Evolutionary conservation across 2,797 vertebrate genomes (phyloP), one percentile per base, ranked within the genome.

Genomic region (Pygocentrus nattereri): DNA sequence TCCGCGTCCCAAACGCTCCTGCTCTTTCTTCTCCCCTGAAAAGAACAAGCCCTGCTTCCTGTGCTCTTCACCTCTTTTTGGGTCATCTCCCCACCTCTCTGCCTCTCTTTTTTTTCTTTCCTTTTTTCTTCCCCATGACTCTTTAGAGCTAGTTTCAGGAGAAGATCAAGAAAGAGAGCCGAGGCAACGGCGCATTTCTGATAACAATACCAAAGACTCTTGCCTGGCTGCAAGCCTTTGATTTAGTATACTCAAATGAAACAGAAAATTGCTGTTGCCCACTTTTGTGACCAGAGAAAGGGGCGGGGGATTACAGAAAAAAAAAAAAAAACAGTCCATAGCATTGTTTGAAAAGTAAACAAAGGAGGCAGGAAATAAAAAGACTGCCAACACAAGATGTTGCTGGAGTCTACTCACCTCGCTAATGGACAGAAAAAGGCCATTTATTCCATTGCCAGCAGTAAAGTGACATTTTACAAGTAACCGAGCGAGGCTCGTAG

Each of bases 241-340:
- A 84, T 86, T 84, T 86, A 70, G 73, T 77, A 47, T 50, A 44
- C 73, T 74, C 21, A 47, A 77, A 67, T 27, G 59, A 69, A 79
- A 78, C 64, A 67, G 82, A 82, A 83, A 87, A 83, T 85, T 80
- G 83, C 78, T 47, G 38, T 79, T 71, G 50, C 74, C 74, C 70
- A 68, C 76, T 72, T n/a, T 75, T 84, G 80, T 74, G 67, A 58
- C 72, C 62, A 41, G 62, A 62, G 79, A 34, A 30, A 77, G 78
- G 34, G 25, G 21, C 6, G 41, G 27, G 34, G 6, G 34, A 34
- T 3, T 2, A 34, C 2, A 34, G 6, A 6, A 56, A 12, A 58
- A 10, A 54, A 81, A 67, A 62, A 65, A 74, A 47, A 50, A 18
- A 72, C 21, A 44, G 38, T 7, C 10, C 70, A 71, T 34, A 49